A percentile compares a stretch with the other conserved stretches of the same genome.
phyloP scores from a whole-genome alignment of 2,797 vertebrate species.

The Neosilurus mollespiculum region DNA sequence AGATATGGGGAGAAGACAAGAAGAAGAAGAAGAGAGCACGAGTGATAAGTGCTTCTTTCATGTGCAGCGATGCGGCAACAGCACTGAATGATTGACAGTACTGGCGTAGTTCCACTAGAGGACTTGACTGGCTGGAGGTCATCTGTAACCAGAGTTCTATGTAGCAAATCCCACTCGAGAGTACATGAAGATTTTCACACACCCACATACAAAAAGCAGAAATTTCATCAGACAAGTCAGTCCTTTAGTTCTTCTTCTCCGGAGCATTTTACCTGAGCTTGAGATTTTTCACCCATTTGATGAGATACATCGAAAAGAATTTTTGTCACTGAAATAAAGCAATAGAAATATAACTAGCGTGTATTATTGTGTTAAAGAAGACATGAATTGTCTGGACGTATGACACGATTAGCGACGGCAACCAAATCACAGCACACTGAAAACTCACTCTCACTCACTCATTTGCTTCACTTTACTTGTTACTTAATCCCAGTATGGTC shows the following conservation, averaged over 20 bases:
- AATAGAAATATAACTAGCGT: not conserved
- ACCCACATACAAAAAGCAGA: constrained; percentile 1
- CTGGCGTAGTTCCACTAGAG: constrained; percentile 38
- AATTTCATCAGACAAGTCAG: not conserved
- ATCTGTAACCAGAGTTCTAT: constrained; percentile 47
- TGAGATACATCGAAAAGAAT: not conserved
- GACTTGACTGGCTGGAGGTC: constrained; percentile 57
- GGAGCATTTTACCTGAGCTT: not conserved
- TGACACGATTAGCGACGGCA: not conserved
- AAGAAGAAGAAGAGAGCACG: constrained; percentile 10
- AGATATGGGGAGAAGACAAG: constrained; percentile 26
- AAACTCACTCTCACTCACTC: too few relatives aligned
- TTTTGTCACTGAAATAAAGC: not conserved
- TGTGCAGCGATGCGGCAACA: constrained; percentile 43
- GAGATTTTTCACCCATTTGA: not conserved
- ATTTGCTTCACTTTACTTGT: too few relatives aligned
- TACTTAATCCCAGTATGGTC: too few relatives aligned
- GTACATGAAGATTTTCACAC: constrained; percentile 25
- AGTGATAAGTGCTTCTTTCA: constrained; percentile 5
- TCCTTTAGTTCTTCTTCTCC: not conserved
- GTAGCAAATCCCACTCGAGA: constrained; percentile 41
- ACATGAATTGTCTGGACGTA: not conserved
- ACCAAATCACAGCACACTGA: not conserved
- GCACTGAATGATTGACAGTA: constrained; percentile 48
- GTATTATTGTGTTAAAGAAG: not conserved